Evolutionary conservation across 2,888 invertebrate genomes (phyloP).

Genomic region (Troides oblongomaculatus): DNA sequence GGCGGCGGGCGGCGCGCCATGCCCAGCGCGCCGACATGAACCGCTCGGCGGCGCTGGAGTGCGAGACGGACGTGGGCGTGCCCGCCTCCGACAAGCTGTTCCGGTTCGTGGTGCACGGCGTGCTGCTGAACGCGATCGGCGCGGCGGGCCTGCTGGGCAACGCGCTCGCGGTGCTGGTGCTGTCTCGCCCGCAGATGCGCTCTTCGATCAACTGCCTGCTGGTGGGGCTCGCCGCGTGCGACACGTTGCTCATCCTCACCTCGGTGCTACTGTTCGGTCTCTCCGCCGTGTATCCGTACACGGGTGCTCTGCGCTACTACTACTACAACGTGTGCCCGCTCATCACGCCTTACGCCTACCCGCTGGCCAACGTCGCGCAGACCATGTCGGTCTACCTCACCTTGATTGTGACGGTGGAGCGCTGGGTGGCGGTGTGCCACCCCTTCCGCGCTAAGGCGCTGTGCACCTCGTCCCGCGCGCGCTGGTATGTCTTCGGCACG

Average conservation of each 20-base stretch:
- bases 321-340: constrained; percentile 89
- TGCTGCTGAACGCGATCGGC: constrained; percentile 89
- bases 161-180: constrained; percentile 92
- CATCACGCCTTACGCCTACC: constrained; percentile 89
- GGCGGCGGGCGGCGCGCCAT: constrained; percentile 36
- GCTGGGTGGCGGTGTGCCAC: constrained; percentile 96
- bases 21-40: constrained; percentile 43
- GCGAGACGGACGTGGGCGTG: constrained; percentile 65
- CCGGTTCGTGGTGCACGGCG: constrained; percentile 90
- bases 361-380: constrained; percentile 92
- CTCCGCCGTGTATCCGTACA: constrained; percentile 91
- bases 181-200: constrained; percentile 96
- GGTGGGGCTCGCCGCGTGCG: constrained; percentile 95
- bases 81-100: constrained; percentile 79
- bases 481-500: constrained; percentile 91
- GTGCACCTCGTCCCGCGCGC: constrained; percentile 92
- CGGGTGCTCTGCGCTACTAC: constrained; percentile 87
- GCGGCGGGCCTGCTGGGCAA: constrained; percentile 93
- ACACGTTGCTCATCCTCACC: constrained; percentile 93
- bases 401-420: constrained; percentile 93
- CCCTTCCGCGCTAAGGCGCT: constrained; percentile 93
- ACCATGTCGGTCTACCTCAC: constrained; percentile 96
- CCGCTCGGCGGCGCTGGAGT: constrained; percentile 46
- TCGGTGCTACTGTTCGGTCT: constrained; percentile 93
- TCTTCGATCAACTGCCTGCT: constrained; percentile 97